Base-by-base conservation (phyloP, 1,140 invertebrate genomes). In the Parasteatoda tepidariorum region DNA sequence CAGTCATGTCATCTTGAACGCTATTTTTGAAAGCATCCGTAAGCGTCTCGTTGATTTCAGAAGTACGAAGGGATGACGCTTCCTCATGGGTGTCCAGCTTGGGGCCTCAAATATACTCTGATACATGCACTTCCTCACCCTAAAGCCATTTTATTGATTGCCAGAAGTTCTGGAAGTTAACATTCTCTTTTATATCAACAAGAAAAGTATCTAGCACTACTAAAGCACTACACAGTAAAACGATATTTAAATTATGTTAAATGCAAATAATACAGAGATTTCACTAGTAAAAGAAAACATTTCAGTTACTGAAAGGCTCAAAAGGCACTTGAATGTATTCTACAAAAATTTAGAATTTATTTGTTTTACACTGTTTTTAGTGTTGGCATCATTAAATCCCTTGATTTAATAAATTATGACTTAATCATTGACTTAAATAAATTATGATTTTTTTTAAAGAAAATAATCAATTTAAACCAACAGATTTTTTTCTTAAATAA, bases 11-110 rank as follows among this genome's bases (percentile, higher is more conserved):
- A 83, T 83, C 62, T 34, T 83, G 81, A 66, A 74, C 38, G 34
- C 41, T 66, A 54, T 64, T 74, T 83, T 83, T 83, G 38, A 74
- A 26, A 66, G 31, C 54, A 55, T 83, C 81, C 59, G 61, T 64
- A 74, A 74, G 34, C 38, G 33, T 22, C 81, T 62, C 30, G 24
- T 24, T 2, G 48, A 33, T 64, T 59, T 83, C 78, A 34, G 34
- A 83, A 74, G 34, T 54, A 74, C 66, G 81, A 73, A 74, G 30
- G 81, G 70, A 66, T 74, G 70, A 64, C 59, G 81, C 68, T 83
- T 83, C 81, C 70, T 74, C 81, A 83, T 83, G 38, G 61, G 70
- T 67, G 41, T 83, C 81, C 81, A 83, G 81, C 70, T 83, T 83
- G 81, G 81, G 41, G 81, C 81, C 81, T 83, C 81, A 62, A 74